A percentile compares a stretch with the other conserved stretches of the same genome.
Evolutionary conservation across 2,113 vertebrate species (phyloP).

Genomic region (Labeo rohita): DNA sequence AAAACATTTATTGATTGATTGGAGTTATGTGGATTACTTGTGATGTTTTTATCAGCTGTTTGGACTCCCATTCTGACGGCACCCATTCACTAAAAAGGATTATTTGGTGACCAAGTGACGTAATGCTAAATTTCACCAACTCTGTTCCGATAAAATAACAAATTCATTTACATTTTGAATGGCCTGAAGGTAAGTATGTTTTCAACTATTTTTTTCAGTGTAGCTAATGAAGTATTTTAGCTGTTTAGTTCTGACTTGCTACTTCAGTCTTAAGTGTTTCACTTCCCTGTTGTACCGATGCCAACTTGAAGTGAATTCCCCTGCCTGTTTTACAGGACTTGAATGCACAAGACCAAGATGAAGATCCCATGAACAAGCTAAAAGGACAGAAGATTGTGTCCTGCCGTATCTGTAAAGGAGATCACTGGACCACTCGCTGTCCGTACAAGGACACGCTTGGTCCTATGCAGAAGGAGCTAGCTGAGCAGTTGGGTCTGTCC

Average conservation of each 20-base stretch:
- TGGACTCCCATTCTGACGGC: neutral
- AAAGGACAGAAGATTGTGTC: slow-evolving; percentile 98
- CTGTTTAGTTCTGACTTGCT: neutral
- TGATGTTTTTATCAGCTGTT: neutral
- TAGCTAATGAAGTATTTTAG: neutral
- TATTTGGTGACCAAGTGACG: neutral
- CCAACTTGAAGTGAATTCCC: neutral
- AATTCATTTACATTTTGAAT: too few species aligned
- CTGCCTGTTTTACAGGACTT: slow-evolving; percentile 79
- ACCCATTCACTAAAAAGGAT: neutral
- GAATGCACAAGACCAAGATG: slow-evolving; percentile 89
- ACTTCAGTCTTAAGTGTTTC: neutral
- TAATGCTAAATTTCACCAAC: neutral
- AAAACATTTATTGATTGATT: neutral
- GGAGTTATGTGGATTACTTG: neutral
- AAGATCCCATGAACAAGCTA: slow-evolving; percentile 96
- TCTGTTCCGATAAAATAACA: too few species aligned
- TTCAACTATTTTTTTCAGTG: neutral
- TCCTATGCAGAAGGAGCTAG: slow-evolving; percentile 97
- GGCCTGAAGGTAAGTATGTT: neutral
- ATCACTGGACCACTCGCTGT: slow-evolving; percentile 98
- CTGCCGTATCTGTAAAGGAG: slow-evolving; percentile 95
- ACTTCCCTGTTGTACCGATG: neutral
- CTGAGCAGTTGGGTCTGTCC: slow-evolving; percentile 90
- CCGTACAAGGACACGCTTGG: slow-evolving; percentile 96